phyloP scores from a whole-genome alignment of 1,140 invertebrate genomes.

The Contarinia nasturtii region DNA sequence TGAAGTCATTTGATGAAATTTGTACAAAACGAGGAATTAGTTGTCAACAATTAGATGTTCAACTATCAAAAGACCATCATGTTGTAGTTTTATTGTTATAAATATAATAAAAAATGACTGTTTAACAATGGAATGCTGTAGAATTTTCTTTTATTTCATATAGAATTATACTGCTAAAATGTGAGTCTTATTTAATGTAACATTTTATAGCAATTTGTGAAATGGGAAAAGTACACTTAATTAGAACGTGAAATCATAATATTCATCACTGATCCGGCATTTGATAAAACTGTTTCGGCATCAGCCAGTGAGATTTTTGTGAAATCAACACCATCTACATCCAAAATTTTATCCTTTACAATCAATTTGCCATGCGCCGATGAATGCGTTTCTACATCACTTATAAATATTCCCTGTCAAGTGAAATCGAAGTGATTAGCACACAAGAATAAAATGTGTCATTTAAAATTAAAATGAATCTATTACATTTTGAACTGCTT shows the following conservation, averaged over 20 bases:
- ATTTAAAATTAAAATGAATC: too few relatives aligned
- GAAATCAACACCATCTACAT: constrained; percentile 39
- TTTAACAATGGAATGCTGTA: too few relatives aligned
- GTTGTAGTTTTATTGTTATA: constrained; percentile 60
- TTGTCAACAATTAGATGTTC: constrained; percentile 56
- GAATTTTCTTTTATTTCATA: too few relatives aligned
- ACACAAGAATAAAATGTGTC: constrained; percentile 7
- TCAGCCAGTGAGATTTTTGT: constrained; percentile 32
- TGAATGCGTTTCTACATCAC: constrained; percentile 27
- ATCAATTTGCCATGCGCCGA: constrained; percentile 30
- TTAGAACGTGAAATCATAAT: constrained; percentile 27
- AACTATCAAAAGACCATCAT: constrained; percentile 59
- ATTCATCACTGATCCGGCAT: constrained; percentile 28
- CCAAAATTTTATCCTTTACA: constrained; percentile 36
- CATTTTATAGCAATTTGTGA: too few relatives aligned
- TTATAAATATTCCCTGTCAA: constrained; percentile 35
- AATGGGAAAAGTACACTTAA: too few relatives aligned
- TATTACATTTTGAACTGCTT: too few relatives aligned
- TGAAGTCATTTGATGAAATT: constrained; percentile 65
- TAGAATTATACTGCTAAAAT: too few relatives aligned
- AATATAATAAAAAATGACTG: not conserved
- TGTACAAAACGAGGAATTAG: constrained; percentile 56
- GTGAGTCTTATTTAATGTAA: too few relatives aligned
- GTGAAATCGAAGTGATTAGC: not conserved
- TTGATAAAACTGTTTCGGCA: constrained; percentile 28